These are phyloP conservation scores for Thecocarcelia acutangulata DNA, from an alignment of 2,888 invertebrate species.

Conservation along the genomic window DNA sequence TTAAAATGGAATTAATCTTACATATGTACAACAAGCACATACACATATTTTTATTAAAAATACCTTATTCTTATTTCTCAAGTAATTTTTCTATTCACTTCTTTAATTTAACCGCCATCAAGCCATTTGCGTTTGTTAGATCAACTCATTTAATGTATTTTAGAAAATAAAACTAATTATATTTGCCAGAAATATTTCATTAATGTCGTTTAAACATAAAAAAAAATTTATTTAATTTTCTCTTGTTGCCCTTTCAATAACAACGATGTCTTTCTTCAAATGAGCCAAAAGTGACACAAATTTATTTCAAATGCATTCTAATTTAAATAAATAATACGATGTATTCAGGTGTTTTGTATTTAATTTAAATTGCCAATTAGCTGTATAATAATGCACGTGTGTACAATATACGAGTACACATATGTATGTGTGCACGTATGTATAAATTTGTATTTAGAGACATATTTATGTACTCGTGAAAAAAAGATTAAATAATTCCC, in stretches of 20 bases:
- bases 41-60: too few relatives aligned
- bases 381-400: background rate
- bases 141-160: conserved; percentile 9
- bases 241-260: background rate
- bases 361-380: conserved; percentile 38
- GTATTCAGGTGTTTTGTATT: conserved; percentile 50
- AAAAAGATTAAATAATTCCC: too few relatives aligned
- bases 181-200: conserved; percentile 39
- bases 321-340: conserved; percentile 41
- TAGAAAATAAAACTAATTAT: conserved; percentile 11
- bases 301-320: conserved; percentile 32
- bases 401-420: too few relatives aligned
- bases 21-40: too few relatives aligned
- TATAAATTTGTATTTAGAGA: too few relatives aligned
- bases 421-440: too few relatives aligned
- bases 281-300: conserved; percentile 39
- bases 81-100: background rate
- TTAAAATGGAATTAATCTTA: too few relatives aligned
- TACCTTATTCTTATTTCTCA: background rate
- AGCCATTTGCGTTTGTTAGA: conserved; percentile 8
- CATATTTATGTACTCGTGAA: too few relatives aligned
- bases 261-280: conserved; percentile 13
- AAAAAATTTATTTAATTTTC: background rate
- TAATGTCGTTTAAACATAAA: conserved; percentile 17
- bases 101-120: conserved; percentile 5